Conservation (phyloP, 2,888 invertebrate species). For the Lasioglossum lativentre region DNA sequence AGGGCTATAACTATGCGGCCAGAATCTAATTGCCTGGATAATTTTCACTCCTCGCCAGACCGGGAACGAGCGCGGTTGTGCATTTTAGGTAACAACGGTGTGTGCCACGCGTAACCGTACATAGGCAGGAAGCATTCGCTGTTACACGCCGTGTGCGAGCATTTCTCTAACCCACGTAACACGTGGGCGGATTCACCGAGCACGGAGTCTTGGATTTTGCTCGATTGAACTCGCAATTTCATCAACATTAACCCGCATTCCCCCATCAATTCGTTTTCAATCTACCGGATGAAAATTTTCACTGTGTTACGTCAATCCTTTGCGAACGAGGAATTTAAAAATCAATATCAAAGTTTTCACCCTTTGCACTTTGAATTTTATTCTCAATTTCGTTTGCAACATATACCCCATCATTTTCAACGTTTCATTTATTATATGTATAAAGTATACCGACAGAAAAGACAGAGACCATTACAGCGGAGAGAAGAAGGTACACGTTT, state of each 20-base stretch:
- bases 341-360: too few species aligned
- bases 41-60: constrained; percentile 4
- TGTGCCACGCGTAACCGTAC: constrained; percentile 27
- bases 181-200: constrained; percentile 48
- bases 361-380: too few species aligned
- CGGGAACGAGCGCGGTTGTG: background rate
- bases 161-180: constrained; percentile 50
- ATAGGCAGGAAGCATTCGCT: constrained; percentile 41
- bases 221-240: background rate
- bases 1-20: background rate
- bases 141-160: constrained; percentile 31
- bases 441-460: background rate
- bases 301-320: too few species aligned
- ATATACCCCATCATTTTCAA: too few species aligned
- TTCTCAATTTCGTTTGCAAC: too few species aligned
- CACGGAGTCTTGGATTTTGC: background rate
- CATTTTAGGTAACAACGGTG: constrained; percentile 23
- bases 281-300: too few species aligned
- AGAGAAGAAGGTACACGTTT: background rate
- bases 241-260: background rate
- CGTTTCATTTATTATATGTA: too few species aligned
- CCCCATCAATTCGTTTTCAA: too few species aligned
- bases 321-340: too few species aligned
- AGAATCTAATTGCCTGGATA: constrained; percentile 3
- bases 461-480: background rate